Evolutionary conservation across 2,888 invertebrate species (phyloP).

Genomic region (Cybosia mesomella): DNA sequence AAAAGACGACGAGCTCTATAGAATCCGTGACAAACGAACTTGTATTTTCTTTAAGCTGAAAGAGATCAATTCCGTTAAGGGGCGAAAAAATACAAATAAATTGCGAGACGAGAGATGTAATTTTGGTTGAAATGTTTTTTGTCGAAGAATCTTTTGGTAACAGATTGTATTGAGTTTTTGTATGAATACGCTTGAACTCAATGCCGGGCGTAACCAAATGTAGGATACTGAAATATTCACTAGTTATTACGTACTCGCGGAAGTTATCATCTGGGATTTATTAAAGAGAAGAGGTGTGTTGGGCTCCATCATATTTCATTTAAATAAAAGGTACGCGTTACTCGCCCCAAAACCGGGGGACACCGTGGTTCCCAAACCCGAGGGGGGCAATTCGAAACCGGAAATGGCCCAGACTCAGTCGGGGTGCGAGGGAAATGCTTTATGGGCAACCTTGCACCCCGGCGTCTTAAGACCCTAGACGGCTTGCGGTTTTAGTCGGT

Average conservation of each 20-base stretch:
- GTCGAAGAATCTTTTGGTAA: conserved; percentile 44
- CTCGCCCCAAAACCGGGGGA: no score
- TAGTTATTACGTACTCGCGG: neutral
- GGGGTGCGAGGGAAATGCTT: no score
- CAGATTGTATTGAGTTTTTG: conserved; percentile 32
- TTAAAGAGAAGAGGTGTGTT: no score
- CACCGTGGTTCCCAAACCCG: no score
- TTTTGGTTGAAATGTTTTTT: conserved; percentile 48
- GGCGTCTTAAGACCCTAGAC: no score
- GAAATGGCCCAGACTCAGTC: no score
- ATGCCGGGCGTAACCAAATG: neutral
- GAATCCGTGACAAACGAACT: conserved; percentile 3
- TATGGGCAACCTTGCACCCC: no score
- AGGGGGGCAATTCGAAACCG: no score
- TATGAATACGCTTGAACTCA: conserved; percentile 31
- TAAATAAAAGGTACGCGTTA: no score
- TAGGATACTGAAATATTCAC: neutral
- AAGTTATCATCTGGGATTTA: neutral
- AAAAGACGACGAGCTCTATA: conserved; percentile 4
- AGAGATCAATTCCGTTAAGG: conserved; percentile 50
- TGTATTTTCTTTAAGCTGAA: conserved; percentile 29
- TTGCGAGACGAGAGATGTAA: conserved; percentile 46
- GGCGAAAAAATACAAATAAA: conserved; percentile 42
- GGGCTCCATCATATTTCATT: no score
- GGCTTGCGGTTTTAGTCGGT: no score